Percentiles rank a stretch among this genome's conserved stretches.
Conservation (phyloP, 2,888 invertebrate genomes). For the Pristionchus arcanus region DNA sequence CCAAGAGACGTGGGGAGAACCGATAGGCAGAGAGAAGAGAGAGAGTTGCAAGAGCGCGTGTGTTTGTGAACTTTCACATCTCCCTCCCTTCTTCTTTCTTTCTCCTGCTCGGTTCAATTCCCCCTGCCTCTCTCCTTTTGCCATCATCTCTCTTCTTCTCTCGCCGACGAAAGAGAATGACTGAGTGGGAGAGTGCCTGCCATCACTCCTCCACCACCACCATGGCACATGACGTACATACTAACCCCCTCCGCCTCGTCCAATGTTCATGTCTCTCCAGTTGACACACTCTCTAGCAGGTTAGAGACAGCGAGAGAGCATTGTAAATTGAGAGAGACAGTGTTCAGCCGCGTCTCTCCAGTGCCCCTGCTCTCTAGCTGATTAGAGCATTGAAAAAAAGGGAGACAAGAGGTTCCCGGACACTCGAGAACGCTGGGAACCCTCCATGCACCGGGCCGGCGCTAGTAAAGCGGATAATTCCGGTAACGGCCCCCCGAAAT, state of each 20-base stretch:
- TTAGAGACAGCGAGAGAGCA: not conserved
- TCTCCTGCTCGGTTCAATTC: not conserved
- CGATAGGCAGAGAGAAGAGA: not conserved
- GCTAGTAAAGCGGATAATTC: constrained; percentile 8
- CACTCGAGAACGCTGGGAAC: constrained; percentile 13
- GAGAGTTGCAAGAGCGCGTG: constrained; percentile 24
- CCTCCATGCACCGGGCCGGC: not conserved
- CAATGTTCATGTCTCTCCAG: not conserved
- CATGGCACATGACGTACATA: constrained; percentile 45
- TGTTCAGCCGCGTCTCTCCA: too few species aligned
- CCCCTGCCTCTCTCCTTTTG: not conserved
- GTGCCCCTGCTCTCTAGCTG: not conserved
- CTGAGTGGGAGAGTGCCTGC: not conserved
- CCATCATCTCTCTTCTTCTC: not conserved
- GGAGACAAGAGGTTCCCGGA: not conserved
- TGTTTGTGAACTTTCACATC: constrained; percentile 42
- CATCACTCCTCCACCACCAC: not conserved
- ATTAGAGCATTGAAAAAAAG: too few species aligned
- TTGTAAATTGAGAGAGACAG: not conserved
- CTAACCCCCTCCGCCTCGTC: not conserved
- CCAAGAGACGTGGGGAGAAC: not conserved
- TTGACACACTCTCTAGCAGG: not conserved
- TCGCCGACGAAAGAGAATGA: not conserved
- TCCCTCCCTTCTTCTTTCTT: not conserved
- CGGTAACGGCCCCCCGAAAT: not conserved